phyloP scores from a whole-genome alignment of 2,113 vertebrate species.

The Apistogramma diplotaenia region DNA sequence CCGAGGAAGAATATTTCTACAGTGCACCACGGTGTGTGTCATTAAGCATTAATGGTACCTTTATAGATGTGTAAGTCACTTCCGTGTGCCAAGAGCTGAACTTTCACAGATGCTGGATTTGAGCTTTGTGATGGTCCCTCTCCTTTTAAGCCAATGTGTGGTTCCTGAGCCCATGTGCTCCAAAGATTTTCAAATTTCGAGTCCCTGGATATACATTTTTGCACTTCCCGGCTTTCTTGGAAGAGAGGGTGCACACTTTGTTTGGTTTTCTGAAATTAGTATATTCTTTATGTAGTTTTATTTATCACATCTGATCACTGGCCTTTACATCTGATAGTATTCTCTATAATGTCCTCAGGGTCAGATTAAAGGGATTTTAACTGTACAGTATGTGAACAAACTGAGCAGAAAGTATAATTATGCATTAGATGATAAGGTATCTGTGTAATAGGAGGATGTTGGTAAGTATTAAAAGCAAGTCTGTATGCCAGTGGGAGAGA shows the following conservation, averaged over 20 bases:
- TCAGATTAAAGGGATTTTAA: neutral
- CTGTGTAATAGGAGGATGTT: neutral
- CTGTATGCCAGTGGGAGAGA: too few relatives aligned
- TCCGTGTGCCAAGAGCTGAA: neutral
- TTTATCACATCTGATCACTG: neutral
- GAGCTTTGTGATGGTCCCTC: rapidly evolving
- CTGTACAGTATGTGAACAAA: neutral
- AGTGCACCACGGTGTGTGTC: neutral
- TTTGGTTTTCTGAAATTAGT: too few relatives aligned
- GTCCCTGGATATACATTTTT: neutral
- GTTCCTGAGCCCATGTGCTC: neutral
- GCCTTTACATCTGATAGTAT: neutral
- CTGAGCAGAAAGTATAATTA: neutral
- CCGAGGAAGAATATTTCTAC: neutral
- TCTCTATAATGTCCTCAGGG: neutral
- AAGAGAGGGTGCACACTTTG: too few relatives aligned
- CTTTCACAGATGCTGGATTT: neutral
- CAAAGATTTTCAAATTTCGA: neutral
- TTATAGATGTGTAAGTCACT: neutral
- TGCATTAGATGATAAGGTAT: neutral
- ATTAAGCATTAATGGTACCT: neutral
- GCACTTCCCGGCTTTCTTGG: neutral
- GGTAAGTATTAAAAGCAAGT: neutral
- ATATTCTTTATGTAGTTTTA: neutral
- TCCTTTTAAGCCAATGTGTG: neutral